A percentile compares a stretch with the other conserved stretches of the same genome.
Conservation (phyloP, 2,113 vertebrate species). For the Tetrao urogallus region DNA sequence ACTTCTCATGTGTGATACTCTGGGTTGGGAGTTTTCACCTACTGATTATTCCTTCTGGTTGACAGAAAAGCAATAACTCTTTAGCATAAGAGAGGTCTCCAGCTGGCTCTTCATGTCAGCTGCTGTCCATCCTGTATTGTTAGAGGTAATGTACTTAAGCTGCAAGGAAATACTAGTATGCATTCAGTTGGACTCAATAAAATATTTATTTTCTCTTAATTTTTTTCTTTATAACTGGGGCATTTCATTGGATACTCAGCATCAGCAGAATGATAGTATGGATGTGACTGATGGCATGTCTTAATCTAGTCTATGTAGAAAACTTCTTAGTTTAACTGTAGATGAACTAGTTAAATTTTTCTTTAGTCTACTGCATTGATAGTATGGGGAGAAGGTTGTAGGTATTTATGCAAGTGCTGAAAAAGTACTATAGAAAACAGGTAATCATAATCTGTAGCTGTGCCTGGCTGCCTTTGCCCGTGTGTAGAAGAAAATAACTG, state of each 20-base stretch:
- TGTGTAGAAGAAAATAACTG: background rate
- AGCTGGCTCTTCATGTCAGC: background rate
- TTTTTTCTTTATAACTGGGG: background rate
- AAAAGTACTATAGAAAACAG: background rate
- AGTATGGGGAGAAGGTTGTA: background rate
- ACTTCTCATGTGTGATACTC: background rate
- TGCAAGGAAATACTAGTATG: background rate
- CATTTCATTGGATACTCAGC: background rate
- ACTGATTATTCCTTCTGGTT: background rate
- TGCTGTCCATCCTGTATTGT: background rate
- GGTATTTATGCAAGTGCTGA: background rate
- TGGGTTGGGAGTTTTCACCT: background rate
- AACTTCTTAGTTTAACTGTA: background rate
- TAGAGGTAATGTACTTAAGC: background rate
- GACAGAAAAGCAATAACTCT: background rate
- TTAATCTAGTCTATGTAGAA: background rate
- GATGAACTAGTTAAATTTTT: background rate
- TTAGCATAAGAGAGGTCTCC: background rate
- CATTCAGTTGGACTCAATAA: background rate
- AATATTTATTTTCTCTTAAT: background rate
- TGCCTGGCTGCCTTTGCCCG: background rate
- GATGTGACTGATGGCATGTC: background rate
- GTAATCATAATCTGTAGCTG: accelerated
- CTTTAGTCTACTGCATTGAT: background rate
- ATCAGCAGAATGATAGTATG: background rate